Conservation (phyloP, 2,797 vertebrate genomes). For the Cynopterus sphinx region DNA sequence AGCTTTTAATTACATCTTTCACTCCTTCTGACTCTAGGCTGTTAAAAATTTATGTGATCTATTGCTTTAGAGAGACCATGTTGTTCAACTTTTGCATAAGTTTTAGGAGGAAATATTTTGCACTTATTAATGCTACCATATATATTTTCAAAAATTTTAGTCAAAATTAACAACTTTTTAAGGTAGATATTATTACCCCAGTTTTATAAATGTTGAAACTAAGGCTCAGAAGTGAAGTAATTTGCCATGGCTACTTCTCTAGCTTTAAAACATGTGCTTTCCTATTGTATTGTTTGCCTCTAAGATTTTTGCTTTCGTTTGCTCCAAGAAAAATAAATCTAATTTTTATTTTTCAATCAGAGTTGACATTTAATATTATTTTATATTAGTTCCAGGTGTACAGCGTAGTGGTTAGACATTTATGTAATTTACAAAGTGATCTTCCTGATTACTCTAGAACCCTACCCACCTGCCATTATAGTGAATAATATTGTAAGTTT, state of each 20-base stretch:
- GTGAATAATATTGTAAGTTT: background rate
- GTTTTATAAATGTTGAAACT: background rate
- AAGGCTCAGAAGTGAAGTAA: background rate
- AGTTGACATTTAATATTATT: too few relatives aligned
- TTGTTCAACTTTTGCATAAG: background rate
- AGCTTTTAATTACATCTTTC: constrained; percentile 51
- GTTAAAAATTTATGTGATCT: constrained; percentile 15
- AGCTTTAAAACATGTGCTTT: background rate
- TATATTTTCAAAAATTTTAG: constrained; percentile 14
- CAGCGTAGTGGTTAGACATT: too few relatives aligned
- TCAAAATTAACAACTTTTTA: background rate
- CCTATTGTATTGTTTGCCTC: background rate
- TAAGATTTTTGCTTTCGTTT: background rate
- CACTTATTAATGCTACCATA: background rate
- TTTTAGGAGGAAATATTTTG: constrained; percentile 17
- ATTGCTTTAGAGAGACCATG: background rate
- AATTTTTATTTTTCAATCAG: too few relatives aligned
- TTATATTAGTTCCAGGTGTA: too few relatives aligned
- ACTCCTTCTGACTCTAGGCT: background rate
- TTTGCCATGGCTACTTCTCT: background rate
- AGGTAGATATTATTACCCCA: background rate
- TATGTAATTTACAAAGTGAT: too few relatives aligned
- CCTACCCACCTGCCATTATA: too few relatives aligned
- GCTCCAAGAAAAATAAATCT: background rate
- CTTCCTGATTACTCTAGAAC: too few relatives aligned